Evolutionary conservation across 2,888 invertebrate genomes (phyloP), one percentile per base, ranked within the genome.

Genomic region (Calephelis perditalis): DNA sequence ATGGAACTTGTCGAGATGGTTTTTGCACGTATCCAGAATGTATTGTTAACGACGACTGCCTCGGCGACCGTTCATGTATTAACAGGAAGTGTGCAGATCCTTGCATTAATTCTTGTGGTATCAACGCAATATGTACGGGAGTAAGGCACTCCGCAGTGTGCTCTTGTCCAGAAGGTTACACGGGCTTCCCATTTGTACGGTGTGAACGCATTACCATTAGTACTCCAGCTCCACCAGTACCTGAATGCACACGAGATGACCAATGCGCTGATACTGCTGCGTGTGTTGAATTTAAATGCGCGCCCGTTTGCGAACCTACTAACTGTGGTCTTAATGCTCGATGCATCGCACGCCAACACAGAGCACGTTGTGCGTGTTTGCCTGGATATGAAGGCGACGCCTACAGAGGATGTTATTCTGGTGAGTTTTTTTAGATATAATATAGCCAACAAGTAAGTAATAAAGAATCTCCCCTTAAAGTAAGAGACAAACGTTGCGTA

Each of bases 311-410:
- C 75, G 86, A 90, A 6, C 92, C 93, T 11, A 92, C 92, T 64
- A 92, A 94, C 62, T 97, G 97, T 71, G 96, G 96, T 5, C 87
- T 92, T 59, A 96, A 96, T 75, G 94, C 96, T 0, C 94, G 94
- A 62, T 97, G 97, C 72, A 91, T 94, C 63, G 94, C 95, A 0
- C 94, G 94, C 81, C 88, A 94, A 64, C 97, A 97, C 73, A 91
- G 96, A 71, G 95, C 96, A 8, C 91, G 95, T 36, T 98, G 97
- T 76, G 93, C 94, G 3, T 97, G 97, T 74, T 91, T 94, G 68
- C 94, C 95, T 69, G 95, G 96, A 45, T 96, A 93, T 74, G 95
- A 96, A 67, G 98, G 97, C 74, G 96, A 96, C 76, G 95, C 96
- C 12, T 94, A 96, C 72, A 92, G 92, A 61, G 93, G 94, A 71